Base-by-base conservation (phyloP, 2,888 invertebrate genomes). In the Apomyelois bistriatella region DNA sequence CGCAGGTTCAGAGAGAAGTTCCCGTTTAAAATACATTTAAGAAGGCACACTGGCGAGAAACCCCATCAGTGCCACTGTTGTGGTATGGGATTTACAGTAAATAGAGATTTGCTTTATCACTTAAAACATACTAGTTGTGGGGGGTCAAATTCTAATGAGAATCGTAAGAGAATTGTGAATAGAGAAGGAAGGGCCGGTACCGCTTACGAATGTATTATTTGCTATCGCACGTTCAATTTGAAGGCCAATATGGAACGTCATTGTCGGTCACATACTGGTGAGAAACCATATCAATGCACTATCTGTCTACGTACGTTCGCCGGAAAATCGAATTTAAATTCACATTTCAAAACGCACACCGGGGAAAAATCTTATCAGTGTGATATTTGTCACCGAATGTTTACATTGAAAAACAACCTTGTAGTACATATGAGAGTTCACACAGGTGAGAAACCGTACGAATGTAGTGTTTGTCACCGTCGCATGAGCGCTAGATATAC, bases 1-100 rank as follows among this genome's bases (percentile, higher is more conserved):
- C 32, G 46, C 0, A 32, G 35, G 4, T 46, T 46, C 10, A 15
- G 46, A 13, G 46, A 46, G 13, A 46, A 46, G 16, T 46, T 35
- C 7, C 35, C 46, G 7, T 46, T 32, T 2, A 10, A 15, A 10
- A 46, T 46, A 35, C 46, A 46, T 46, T 4, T 46, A 9, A 32
- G 46, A 35, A 46, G 15, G n/a, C 46, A 46, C 32, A 46, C 46
- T 9, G 46, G 46, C 6, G 46, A 46, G 46, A 46, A 46, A 32
- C 46, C 46, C 9, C 32, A 32, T 32, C 46, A 46, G 15, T 46
- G 46, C 32, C 15, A 46, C 10, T 35, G 9, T 16, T 46, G 46
- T 10, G 46, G 46, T 13, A 46, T n/a, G 15, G 3, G 46, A 1
- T 46, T 46, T 13, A 13, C 15, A 32, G 15, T 32, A 1, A 46